These are phyloP conservation scores for Iselma pallidipennis DNA, from an alignment of 2,888 invertebrate species.

Conservation along the genomic window DNA sequence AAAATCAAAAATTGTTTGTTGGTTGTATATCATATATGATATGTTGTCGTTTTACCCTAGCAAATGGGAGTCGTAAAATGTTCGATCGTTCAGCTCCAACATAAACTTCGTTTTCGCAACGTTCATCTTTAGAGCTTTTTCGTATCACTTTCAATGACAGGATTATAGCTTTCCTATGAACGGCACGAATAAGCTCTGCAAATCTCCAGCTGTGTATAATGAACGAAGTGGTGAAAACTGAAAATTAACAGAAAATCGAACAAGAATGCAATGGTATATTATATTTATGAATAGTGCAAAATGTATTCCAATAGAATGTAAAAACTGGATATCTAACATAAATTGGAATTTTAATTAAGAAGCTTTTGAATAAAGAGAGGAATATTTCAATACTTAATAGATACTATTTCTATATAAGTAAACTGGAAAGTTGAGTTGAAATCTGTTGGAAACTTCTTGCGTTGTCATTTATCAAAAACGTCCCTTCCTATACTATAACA, in stretches of 20 bases:
- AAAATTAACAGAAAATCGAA: neutral
- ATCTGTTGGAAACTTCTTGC: neutral
- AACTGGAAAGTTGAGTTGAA: no score
- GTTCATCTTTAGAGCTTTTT: conserved; percentile 30
- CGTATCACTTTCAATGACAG: conserved; percentile 33
- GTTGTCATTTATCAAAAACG: neutral
- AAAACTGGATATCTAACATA: neutral
- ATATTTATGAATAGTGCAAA: no score
- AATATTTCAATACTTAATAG: no score
- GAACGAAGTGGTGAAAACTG: neutral
- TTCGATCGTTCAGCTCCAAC: neutral
- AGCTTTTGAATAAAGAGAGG: neutral
- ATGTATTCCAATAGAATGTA: no score
- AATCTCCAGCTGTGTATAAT: conserved; percentile 25
- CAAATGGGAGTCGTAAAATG: neutral
- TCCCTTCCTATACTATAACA: neutral
- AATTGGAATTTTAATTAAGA: neutral
- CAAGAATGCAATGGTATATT: no score
- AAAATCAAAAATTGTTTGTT: neutral
- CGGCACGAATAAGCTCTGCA: conserved; percentile 27
- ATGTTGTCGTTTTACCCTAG: neutral
- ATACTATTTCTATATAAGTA: no score
- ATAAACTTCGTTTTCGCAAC: neutral
- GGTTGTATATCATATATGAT: neutral
- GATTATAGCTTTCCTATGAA: conserved; percentile 30